These are phyloP conservation scores for Ceyx margarethae DNA, from an alignment of 2,113 vertebrate species.

Conservation along the genomic window DNA sequence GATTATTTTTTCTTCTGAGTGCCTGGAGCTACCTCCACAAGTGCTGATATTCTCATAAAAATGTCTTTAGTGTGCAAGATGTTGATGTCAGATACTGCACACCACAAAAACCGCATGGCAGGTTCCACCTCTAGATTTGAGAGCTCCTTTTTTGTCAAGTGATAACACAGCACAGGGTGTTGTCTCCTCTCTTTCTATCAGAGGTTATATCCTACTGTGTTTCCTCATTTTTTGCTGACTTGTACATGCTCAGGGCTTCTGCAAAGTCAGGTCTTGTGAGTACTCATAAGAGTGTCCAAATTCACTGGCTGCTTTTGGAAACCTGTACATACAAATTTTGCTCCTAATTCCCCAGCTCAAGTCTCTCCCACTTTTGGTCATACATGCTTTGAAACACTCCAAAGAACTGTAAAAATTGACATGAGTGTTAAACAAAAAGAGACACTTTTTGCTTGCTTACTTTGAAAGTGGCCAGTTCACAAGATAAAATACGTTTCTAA, in stretches of 20 bases:
- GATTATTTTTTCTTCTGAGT: not conserved
- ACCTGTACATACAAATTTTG: accelerated
- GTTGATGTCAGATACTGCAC: not conserved
- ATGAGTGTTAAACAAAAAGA: not conserved
- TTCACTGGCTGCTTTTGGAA: not conserved
- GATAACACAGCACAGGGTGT: not conserved
- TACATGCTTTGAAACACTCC: not conserved
- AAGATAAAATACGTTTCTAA: not conserved
- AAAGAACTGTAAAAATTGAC: not conserved
- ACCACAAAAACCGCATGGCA: not conserved
- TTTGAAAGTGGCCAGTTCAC: not conserved
- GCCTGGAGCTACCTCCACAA: not conserved
- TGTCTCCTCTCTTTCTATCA: not conserved
- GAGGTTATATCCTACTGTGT: not conserved
- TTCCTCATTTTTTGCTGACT: not conserved
- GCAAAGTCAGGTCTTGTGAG: not conserved
- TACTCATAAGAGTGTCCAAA: not conserved
- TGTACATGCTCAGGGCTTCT: not conserved
- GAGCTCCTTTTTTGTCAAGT: not conserved
- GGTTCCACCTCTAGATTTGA: not conserved
- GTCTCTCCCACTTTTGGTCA: not conserved
- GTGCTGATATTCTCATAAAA: not conserved
- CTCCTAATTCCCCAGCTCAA: not conserved
- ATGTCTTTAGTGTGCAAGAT: not conserved
- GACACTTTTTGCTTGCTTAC: not conserved